phyloP scores from a whole-genome alignment of 1,140 invertebrate species.

The Drosophila insularis region DNA sequence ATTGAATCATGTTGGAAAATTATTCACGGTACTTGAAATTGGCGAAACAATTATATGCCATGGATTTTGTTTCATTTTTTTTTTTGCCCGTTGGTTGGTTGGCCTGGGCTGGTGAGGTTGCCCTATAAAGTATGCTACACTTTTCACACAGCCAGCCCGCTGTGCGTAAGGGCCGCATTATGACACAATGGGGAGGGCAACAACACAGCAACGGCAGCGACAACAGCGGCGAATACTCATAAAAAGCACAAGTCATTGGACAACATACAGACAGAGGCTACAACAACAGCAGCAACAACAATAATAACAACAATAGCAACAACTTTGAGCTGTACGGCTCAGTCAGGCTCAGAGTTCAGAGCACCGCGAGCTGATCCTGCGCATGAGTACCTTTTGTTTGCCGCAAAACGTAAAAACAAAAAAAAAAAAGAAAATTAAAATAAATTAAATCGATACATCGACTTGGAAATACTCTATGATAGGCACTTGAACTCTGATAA shows the following conservation, averaged over 20 bases:
- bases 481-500: background rate
- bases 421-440: conserved; percentile 57
- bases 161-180: conserved; percentile 64
- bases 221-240: conserved; percentile 38
- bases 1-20: conserved; percentile 79
- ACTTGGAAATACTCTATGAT: background rate
- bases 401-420: conserved; percentile 72
- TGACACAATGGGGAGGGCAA: conserved; percentile 45
- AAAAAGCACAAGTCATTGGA: conserved; percentile 77
- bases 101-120: conserved; percentile 31
- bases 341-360: conserved; percentile 70
- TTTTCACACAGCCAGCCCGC: conserved; percentile 49
- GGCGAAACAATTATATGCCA: conserved; percentile 73
- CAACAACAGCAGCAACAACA: conserved; percentile 15
- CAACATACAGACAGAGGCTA: conserved; percentile 29
- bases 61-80: background rate
- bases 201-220: conserved; percentile 31
- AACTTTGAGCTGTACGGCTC: conserved; percentile 40
- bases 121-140: conserved; percentile 70
- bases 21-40: conserved; percentile 80
- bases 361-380: conserved; percentile 72
- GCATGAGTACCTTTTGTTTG: conserved; percentile 78
- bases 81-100: conserved; percentile 15
- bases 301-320: conserved; percentile 12
- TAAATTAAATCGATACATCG: conserved; percentile 29